phyloP scores from a whole-genome alignment of 92 coral and sea anemone species.

The Scolanthus callimorphus region DNA sequence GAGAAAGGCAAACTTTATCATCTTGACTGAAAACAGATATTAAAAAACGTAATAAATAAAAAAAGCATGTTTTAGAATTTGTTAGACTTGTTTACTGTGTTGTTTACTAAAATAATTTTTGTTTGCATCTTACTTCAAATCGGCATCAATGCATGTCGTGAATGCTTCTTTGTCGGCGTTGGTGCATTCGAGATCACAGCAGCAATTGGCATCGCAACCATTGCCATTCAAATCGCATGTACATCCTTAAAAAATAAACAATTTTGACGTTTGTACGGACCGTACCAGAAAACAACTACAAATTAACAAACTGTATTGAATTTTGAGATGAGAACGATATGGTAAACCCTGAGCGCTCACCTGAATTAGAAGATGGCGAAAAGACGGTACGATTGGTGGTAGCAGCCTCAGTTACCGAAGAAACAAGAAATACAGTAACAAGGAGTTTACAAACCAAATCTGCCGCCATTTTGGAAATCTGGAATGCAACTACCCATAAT shows the following conservation, averaged over 20 bases:
- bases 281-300: not conserved
- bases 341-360: too few relatives aligned
- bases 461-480: constrained; percentile 8
- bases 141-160: constrained; percentile 75
- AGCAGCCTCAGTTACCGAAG: not conserved
- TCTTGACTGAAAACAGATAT: constrained; percentile 49
- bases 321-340: too few relatives aligned
- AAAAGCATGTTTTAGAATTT: too few relatives aligned
- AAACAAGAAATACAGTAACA: too few relatives aligned
- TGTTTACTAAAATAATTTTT: too few relatives aligned
- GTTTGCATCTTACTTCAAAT: too few relatives aligned
- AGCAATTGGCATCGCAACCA: constrained; percentile 91
- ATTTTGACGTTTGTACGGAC: not conserved
- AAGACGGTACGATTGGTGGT: not conserved
- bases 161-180: constrained; percentile 74
- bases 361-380: constrained; percentile 3
- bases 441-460: not conserved
- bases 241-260: constrained; percentile 47
- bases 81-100: too few relatives aligned
- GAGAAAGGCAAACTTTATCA: constrained; percentile 83
- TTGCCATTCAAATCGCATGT: constrained; percentile 91
- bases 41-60: not conserved
- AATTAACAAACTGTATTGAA: too few relatives aligned
- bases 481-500: too few relatives aligned
- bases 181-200: constrained; percentile 92